Evolutionary conservation across 2,888 invertebrate species (phyloP), one percentile per base, ranked within the genome.

Genomic region (Eretmocerus hayati): DNA sequence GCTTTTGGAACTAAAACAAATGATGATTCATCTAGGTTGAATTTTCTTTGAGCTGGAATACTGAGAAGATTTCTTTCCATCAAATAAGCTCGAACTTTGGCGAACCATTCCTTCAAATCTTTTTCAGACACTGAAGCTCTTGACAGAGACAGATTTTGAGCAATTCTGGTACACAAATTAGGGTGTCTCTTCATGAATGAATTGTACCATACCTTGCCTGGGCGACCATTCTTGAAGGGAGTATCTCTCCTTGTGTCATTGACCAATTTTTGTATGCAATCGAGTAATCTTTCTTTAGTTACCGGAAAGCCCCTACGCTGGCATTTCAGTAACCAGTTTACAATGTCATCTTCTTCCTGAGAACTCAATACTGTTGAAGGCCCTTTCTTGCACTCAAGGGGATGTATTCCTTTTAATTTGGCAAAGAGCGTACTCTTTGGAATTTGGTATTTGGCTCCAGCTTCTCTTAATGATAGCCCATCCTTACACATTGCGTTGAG

Each of bases 91-190:
- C 62, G 42, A 13, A 66, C 42, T 35, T 61, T 54, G 49, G 22
- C 22, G 58, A 65, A 66, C 66, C 66, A 67, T 21, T 50, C 21
- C 48, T 60, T 56, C 19, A 67, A 60, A 5, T 49, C 36, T 35
- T 50, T 45, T 55, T 59, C 56, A n/a, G 44, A 54, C 4, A 62
- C 54, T 13, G 31, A 37, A 19, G 61, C 60, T 42, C 58, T 48
- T 50, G 3, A 37, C 18, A 2, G 48, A 43, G 8, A 54, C 19
- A n/a, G n/a, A n/a, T n/a, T n/a, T n/a, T n/a, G n/a, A n/a, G n/a
- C n/a, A n/a, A n/a, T n/a, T n/a, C n/a, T n/a, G n/a, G n/a, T n/a
- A n/a, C n/a, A n/a, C n/a, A n/a, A n/a, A n/a, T n/a, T n/a, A n/a
- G n/a, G n/a, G n/a, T n/a, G n/a, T n/a, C n/a, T n/a, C n/a, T n/a